Evolutionary conservation across 2,113 vertebrate species (phyloP).

Genomic region (Vombatus ursinus): DNA sequence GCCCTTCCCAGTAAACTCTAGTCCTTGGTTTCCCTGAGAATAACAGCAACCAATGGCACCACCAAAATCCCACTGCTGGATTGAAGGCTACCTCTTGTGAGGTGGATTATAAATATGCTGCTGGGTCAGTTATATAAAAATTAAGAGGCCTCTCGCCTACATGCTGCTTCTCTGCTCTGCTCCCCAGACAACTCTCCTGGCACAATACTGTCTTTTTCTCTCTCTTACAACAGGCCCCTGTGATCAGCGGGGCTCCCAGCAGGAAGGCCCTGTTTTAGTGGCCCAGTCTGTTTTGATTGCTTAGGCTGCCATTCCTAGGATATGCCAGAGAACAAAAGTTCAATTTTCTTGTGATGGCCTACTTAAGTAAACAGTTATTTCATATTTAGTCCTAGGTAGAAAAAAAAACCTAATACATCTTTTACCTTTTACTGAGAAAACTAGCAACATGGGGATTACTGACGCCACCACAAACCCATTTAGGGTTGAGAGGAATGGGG

Average conservation of each 20-base stretch:
- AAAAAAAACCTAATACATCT: slow-evolving; percentile 38
- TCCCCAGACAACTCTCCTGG: slow-evolving; percentile 56
- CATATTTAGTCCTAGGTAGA: slow-evolving; percentile 56
- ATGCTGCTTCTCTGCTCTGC: slow-evolving; percentile 56
- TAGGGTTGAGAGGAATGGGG: background rate
- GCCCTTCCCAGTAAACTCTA: background rate
- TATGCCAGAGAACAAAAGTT: slow-evolving; percentile 58
- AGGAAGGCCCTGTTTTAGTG: slow-evolving; percentile 39
- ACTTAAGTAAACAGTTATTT: slow-evolving; percentile 72
- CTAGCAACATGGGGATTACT: slow-evolving; percentile 12
- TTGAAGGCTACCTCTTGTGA: background rate
- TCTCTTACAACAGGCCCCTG: slow-evolving; percentile 72
- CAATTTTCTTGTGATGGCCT: slow-evolving; percentile 49
- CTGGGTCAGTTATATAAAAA: slow-evolving; percentile 57
- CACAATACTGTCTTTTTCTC: slow-evolving; percentile 75
- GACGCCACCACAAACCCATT: background rate
- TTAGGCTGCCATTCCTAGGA: slow-evolving; percentile 1
- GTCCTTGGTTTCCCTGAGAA: background rate
- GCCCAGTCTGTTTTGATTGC: slow-evolving; percentile 54
- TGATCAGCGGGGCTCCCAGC: slow-evolving; percentile 55
- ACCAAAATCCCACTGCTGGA: background rate
- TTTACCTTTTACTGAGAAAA: slow-evolving; percentile 12
- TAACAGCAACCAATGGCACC: slow-evolving; percentile 10
- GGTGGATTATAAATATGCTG: slow-evolving; percentile 27
- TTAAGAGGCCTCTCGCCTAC: slow-evolving; percentile 56